Evolutionary conservation across 2,113 vertebrate genomes (phyloP), one percentile per base, ranked within the genome.

Genomic region (Pandion haliaetus): DNA sequence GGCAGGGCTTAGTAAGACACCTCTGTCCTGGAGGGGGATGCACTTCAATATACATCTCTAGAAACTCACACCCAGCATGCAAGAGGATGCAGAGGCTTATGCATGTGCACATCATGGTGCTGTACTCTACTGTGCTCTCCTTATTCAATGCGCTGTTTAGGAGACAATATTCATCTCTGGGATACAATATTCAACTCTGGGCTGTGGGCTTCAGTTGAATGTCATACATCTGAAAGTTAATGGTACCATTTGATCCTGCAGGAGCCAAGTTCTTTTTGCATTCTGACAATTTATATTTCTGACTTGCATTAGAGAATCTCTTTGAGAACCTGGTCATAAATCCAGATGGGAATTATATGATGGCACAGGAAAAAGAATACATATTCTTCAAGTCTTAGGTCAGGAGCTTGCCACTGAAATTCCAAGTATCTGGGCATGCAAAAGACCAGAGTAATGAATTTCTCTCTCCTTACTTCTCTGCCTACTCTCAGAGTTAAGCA

Each of bases 31-130:
- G 10, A 38, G 20, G 6, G 21, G 7, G 29, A 32, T 20, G 23
- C 14, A 26, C 24, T 42, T 78, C 6, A 2, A 19, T 14, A 47
- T 1, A 13, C 19, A 25, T 14, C 23, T 63, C 44, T 34, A 67
- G 81, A 82, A 94, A 40, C 34, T 67, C 69, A 42, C 26, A 71
- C 0, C 4, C 32, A 50, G 10, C 12, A 15, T 3, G 6, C 11
- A n/a, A 74, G 31, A 72, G 17, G 65, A 45, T 18, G 12, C 12
- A 49, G 28, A 72, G 31, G 18, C 31, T 29, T 1, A 0, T 49
- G 4, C 17, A 14, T 1, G 14, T 29, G n/a, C 32, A 29, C 26
- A 26, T 17, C 2, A 0, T 45, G n/a, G 12, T 55, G 31, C 32
- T 1, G 0, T 38, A 23, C 29, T 24, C 55, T 34, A 5, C 4